Base-by-base conservation (phyloP, 2,797 vertebrate genomes). In the Ataeniobius toweri region DNA sequence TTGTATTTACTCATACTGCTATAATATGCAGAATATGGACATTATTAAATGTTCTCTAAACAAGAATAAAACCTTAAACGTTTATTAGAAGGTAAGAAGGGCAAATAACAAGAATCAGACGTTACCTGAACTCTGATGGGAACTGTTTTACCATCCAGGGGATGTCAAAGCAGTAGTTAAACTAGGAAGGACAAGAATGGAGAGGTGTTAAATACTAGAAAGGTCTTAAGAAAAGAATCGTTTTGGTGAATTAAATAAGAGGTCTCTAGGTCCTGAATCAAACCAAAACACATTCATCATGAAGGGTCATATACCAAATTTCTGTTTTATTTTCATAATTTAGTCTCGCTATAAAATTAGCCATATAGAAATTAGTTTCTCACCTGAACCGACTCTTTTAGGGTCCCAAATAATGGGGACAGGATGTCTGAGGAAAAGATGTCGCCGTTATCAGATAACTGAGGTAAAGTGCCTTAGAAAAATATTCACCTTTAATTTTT, bases 121-220 rank as follows among this genome's bases (percentile, higher is more conserved):
- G 93, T 92, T 91, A 99, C 98, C 98, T 96, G 89, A 98, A 99
- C 88, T 98, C 97, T 31, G 91, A 81, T 0, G 98, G 97, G 81
- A 97, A 99, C 84, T 99, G 98, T 78, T 93, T 88, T 7, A 99
- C 88, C 88, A 99, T 97, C 98, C 98, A 99, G 67, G 92, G 89
- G 75, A 99, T 94, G 26, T 99, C 97, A 84, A 99, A 97, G 89
- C 98, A 99, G 94, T 99, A 99, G 94, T 99, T 99, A 93, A 99
- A 99, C 98, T 99, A 86, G 1, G 24, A 86, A 87, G 80, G 73
- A 79, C 74, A 22, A 80, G 5, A 71, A 41, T 3, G 51, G 0
- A 31, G 5, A 39, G 0, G 1, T 41, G 20, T 41, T 24, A 41
- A 3, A 67, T 2, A 0, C 5, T 5, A 20, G 73, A 65, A 77